Base-by-base conservation (phyloP, 2,113 vertebrate species). In the Myotis brandtii region DNA sequence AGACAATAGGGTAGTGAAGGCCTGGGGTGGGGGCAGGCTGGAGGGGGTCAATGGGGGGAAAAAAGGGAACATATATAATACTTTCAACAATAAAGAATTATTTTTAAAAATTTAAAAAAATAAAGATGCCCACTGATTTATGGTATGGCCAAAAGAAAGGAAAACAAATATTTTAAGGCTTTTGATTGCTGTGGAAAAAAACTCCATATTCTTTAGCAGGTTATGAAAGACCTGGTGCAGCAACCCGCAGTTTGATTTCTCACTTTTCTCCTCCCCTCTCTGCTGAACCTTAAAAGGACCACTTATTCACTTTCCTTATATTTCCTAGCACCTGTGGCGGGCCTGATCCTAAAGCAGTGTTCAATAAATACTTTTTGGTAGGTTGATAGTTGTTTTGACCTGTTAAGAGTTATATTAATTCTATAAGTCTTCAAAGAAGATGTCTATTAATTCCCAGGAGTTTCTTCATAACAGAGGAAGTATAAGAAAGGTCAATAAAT, bases 141-240 rank as follows among this genome's bases (percentile, higher is more conserved):
- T 30, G 23, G 23, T 25, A 62, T 84, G 37, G 12, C 30, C 67
- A 52, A 82, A 89, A 59, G 34, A 64, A 92, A 84, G 21, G n/a
- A 54, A 73, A 50, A 84, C 4, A 88, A 25, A 50, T 48, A 79
- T 12, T 70, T 66, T 32, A 77, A 88, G 8, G 52, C 18, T 64
- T 27, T 73, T 30, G 43, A 17, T 66, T 83, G 82, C 59, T 90
- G 3, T 48, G 32, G 59, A 46, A 72, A n/a, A 43, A 43, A 90
- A 95, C 69, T 77, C 43, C 46, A 25, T 70, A 81, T 86, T 89
- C 34, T 72, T 91, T 69, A 88, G 54, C 40, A 84, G 66, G 32
- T 90, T 73, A 64, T 85, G 50, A 96, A 84, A 73, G 70, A 43
- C 43, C 43, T 43, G 83, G 25, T n/a, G 85, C 34, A 27, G 67